These are phyloP conservation scores for Sebastes wilsoni DNA, from an alignment of 2,797 vertebrate species.

Conservation along the genomic window DNA sequence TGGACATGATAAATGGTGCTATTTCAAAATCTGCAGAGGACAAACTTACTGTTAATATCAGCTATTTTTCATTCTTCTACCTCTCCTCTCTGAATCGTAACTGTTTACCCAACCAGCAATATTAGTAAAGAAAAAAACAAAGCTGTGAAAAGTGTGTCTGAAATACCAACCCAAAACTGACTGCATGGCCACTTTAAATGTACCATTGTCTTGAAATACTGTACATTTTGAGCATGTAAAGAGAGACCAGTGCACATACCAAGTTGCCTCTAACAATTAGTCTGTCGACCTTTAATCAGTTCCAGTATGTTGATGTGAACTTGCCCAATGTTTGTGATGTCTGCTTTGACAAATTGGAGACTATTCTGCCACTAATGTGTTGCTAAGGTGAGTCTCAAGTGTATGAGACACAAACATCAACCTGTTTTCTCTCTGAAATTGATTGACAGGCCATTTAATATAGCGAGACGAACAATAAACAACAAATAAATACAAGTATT, in stretches of 20 bases:
- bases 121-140: not conserved
- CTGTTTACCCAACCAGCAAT: not conserved
- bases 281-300: not conserved
- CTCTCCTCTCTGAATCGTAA: not conserved
- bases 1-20: slow-evolving; percentile 12
- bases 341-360: not conserved
- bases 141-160: not conserved
- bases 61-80: not conserved
- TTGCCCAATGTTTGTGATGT: not conserved
- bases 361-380: not conserved
- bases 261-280: not conserved
- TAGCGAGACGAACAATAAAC: not conserved
- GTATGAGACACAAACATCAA: not conserved
- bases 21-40: slow-evolving; percentile 12
- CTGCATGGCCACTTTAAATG: not conserved
- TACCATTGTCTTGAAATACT: not conserved
- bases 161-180: not conserved
- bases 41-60: not conserved
- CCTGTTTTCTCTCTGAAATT: not conserved
- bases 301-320: not conserved
- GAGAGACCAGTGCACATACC: not conserved
- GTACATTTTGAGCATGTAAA: not conserved
- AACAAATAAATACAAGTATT: not conserved
- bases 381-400: not conserved
- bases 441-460: not conserved